Evolutionary conservation across 2,888 invertebrate species (phyloP).

Genomic region (Pristionchus fissidentatus): DNA sequence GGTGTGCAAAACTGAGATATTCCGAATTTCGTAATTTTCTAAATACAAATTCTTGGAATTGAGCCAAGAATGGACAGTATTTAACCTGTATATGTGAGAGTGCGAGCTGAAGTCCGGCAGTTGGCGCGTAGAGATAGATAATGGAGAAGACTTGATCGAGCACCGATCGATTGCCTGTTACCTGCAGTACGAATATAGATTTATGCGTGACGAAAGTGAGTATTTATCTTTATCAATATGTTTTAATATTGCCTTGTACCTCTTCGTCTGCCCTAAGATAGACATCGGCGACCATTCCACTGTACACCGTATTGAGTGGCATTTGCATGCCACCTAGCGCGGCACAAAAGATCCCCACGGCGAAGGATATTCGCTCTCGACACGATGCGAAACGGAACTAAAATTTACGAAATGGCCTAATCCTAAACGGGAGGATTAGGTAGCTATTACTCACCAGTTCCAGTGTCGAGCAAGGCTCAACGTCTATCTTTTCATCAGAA

Average conservation of each 20-base stretch:
- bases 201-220: too few species aligned
- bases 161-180: background rate
- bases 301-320: slow-evolving; percentile 14
- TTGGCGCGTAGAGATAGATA: background rate
- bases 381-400: background rate
- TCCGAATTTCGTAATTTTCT: too few species aligned
- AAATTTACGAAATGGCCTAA: background rate
- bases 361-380: background rate
- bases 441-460: background rate
- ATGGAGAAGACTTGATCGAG: background rate
- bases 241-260: too few species aligned
- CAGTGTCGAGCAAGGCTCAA: background rate
- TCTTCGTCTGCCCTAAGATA: background rate
- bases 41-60: too few species aligned
- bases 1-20: too few species aligned
- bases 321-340: background rate
- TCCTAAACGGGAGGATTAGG: too few species aligned
- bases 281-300: slow-evolving; percentile 22
- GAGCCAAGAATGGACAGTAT: too few species aligned
- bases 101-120: background rate
- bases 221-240: background rate
- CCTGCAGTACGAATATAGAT: too few species aligned
- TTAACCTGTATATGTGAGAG: background rate
- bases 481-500: background rate
- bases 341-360: background rate